Base-by-base conservation (phyloP, 2,113 vertebrate genomes). In the Xerus inauris region DNA sequence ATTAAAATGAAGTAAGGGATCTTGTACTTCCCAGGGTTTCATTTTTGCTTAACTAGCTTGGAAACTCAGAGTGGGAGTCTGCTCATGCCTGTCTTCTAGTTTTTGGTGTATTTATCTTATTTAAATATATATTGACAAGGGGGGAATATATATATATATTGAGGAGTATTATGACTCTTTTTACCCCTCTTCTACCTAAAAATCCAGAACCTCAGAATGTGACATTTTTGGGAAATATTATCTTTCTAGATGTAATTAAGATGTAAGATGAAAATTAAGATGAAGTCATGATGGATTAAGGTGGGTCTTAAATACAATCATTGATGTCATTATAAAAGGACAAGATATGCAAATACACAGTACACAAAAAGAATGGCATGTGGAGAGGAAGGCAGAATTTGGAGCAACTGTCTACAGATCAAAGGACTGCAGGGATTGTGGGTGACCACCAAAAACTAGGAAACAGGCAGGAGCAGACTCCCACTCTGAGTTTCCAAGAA, bases 181-280 rank as follows among this genome's bases (percentile, higher is more conserved):
- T 10, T 3, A 12, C 5, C 19, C 8, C 1, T 6, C 40, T 26
- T 13, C 5, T 32, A 1, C 16, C 6, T 9, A 69, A 19, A 54
- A 81, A 57, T 82, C 26, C 26, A 94, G 73, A 85, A 72, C 12
- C 38, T 86, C 51, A 86, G 35, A 89, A 64, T 89, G n/a, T 86
- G 54, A 45, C 77, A 28, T 67, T 76, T n/a, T 20, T 47, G 51
- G 28, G 30, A 47, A 88, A 89, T 45, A 51, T 7, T 14, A 32
- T 47, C n/a, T 79, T 30, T 87, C 22, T 13, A 40, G 40, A 84
- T 26, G 38, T 40, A 82, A 67, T 59, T 75, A 89, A 82, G 22
- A 42, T 86, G 8, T 77, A 84, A 62, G 42, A 75, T 62, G 12
- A 77, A 91, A 94, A 65, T 72, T 72, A 71, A 89, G 32, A 67